Base-by-base conservation (phyloP, 2,797 vertebrate genomes). In the Garrulus glandarius region DNA sequence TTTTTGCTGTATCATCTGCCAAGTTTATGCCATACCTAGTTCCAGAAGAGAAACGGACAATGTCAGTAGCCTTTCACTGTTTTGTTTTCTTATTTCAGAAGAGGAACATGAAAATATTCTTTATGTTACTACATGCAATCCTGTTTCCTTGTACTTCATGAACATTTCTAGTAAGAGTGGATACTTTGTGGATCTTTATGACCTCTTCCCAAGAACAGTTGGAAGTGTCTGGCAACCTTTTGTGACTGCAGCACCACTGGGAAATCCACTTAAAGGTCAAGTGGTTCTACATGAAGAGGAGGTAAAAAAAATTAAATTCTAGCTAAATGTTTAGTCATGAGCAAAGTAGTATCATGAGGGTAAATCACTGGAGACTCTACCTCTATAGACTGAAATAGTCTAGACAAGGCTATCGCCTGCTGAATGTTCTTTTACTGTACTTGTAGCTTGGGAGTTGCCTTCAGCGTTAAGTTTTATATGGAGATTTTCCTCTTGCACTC, bases 221-320 rank as follows among this genome's bases (percentile, higher is more conserved):
- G 98, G 99, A 36, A 98, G 98, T 16, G 95, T 98, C 49, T 99
- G 99, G 99, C 99, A 99, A 71, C 99, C 99, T 16, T 99, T 99
- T 86, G 97, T 99, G 87, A 99, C 98, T 39, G 88, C 98, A 21
- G 99, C 99, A 29, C 98, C 98, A 0, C 97, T 99, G 21, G 99
- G 99, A 81, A 98, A 96, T 95, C 99, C 99, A 5, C 98, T 99
- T 56, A 98, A 98, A 36, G 98, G 98, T 72, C 99, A 99, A 97
- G 98, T 99, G 96, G 98, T 99, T 96, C 98, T 99, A 67, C 99
- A 99, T 34, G 99, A 99, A 96, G 98, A 99, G 72, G 98, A 99
- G 99, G 99, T 99, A 96, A 93, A 89, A 53, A 52, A 75, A n/a
- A 46, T 3, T 21, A 14, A 57, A 77, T 53, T 36, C 30, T 29